A percentile compares a stretch with the other conserved stretches of the same genome.
phyloP scores from a whole-genome alignment of 2,888 invertebrate species.

The Rhabditoides inermis region DNA sequence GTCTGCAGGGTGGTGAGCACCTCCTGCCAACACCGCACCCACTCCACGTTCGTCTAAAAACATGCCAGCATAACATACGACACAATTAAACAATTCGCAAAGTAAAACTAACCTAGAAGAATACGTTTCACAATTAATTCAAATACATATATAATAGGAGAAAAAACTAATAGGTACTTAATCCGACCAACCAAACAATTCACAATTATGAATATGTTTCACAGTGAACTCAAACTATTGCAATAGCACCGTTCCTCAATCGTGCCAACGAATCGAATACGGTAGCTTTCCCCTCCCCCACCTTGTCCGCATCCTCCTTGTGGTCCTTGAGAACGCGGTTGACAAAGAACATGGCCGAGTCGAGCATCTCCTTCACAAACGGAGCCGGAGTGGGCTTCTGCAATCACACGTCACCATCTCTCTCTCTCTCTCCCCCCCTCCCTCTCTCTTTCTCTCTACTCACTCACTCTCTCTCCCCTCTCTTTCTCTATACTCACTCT shows the following conservation, averaged over 20 bases:
- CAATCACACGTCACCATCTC: too few species aligned
- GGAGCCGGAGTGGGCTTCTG: conserved; percentile 83
- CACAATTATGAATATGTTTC: not conserved
- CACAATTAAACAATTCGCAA: not conserved
- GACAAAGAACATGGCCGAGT: conserved; percentile 93
- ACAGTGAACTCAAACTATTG: too few species aligned
- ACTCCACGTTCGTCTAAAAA: conserved; percentile 81
- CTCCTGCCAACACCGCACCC: conserved; percentile 86
- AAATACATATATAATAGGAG: not conserved
- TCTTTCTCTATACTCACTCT: not conserved
- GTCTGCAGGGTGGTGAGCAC: conserved; percentile 76
- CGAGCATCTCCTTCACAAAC: conserved; percentile 94
- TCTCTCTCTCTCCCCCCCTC: too few species aligned
- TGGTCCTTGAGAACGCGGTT: conserved; percentile 95
- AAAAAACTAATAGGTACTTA: not conserved
- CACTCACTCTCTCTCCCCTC: not conserved
- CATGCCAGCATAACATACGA: too few species aligned
- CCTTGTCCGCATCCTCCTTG: too few species aligned
- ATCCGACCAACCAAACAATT: too few species aligned
- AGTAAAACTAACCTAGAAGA: not conserved
- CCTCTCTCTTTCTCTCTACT: not conserved
- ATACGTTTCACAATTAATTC: not conserved
- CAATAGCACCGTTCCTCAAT: not conserved
- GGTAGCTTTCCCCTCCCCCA: too few species aligned
- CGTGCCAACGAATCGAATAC: not conserved